phyloP scores from a whole-genome alignment of 1,140 invertebrate genomes.

The Conus betulinus region DNA sequence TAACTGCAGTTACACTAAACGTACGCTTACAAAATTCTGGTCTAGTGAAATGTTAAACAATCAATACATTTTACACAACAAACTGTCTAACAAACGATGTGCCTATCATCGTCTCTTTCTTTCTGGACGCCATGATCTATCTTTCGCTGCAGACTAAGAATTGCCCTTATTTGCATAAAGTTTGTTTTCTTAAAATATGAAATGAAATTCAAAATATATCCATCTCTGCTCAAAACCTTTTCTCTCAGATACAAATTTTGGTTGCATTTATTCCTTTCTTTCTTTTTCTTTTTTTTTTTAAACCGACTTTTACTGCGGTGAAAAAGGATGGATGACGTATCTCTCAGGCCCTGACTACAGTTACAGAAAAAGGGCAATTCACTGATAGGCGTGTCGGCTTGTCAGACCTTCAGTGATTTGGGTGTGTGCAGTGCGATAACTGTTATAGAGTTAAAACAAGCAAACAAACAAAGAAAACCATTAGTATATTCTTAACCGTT shows the following conservation, averaged over 20 bases:
- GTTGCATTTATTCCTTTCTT: too few relatives aligned
- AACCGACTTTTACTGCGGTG: background rate
- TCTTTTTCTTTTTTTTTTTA: background rate
- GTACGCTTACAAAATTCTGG: background rate
- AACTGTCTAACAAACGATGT: conserved; percentile 29
- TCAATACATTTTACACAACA: background rate
- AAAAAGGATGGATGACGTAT: background rate
- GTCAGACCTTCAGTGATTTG: too few relatives aligned
- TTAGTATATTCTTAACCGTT: too few relatives aligned
- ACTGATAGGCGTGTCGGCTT: too few relatives aligned
- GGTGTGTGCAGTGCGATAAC: too few relatives aligned
- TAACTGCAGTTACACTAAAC: background rate
- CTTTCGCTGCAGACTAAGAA: conserved; percentile 18
- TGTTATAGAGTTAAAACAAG: too few relatives aligned
- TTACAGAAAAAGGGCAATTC: too few relatives aligned
- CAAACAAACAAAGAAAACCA: too few relatives aligned
- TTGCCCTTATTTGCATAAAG: conserved; percentile 29
- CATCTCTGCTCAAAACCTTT: background rate
- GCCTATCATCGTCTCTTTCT: conserved; percentile 40
- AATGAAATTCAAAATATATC: background rate
- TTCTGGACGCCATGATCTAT: conserved; percentile 47
- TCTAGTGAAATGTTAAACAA: background rate
- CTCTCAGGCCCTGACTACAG: too few relatives aligned
- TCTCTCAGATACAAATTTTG: too few relatives aligned
- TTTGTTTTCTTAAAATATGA: background rate